phyloP scores from a whole-genome alignment of 2,113 vertebrate species.

The Bagarius yarrelli region DNA sequence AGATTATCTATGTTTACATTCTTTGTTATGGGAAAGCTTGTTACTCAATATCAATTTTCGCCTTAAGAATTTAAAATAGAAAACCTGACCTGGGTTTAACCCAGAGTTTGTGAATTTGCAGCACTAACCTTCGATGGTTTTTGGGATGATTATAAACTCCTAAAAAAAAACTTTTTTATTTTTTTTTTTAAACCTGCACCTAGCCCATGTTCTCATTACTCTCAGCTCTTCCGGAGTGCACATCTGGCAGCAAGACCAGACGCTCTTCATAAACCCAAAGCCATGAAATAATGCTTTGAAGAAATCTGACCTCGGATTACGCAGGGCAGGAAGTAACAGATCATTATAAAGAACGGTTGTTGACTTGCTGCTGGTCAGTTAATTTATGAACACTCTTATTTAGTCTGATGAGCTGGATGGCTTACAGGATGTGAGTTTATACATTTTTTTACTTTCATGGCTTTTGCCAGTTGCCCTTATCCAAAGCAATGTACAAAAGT shows the following conservation, averaged over 20 bases:
- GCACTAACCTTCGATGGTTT: too few relatives aligned
- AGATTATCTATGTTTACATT: too few relatives aligned
- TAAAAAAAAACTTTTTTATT: too few relatives aligned
- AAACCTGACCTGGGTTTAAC: too few relatives aligned
- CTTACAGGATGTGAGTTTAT: conserved; percentile 15
- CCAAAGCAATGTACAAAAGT: too few relatives aligned
- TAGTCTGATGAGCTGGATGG: not conserved
- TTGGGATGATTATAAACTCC: too few relatives aligned
- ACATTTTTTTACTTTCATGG: not conserved
- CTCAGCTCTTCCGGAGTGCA: not conserved
- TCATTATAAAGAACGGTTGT: conserved; percentile 9
- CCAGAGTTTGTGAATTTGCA: too few relatives aligned
- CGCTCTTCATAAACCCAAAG: not conserved
- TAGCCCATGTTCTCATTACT: not conserved
- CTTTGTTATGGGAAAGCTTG: too few relatives aligned
- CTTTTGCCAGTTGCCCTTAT: too few relatives aligned
- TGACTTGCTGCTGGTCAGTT: conserved; percentile 30
- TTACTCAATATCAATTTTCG: too few relatives aligned
- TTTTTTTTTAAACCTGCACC: not conserved
- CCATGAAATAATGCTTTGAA: conserved; percentile 4
- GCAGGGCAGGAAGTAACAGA: conserved; percentile 38
- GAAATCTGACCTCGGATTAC: conserved; percentile 28
- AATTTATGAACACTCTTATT: conserved; percentile 9
- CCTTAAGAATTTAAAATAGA: too few relatives aligned
- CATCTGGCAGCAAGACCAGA: not conserved